Evolutionary conservation across 2,113 vertebrate species (phyloP), one percentile per base, ranked within the genome.

Genomic region (Catharus minimus): DNA sequence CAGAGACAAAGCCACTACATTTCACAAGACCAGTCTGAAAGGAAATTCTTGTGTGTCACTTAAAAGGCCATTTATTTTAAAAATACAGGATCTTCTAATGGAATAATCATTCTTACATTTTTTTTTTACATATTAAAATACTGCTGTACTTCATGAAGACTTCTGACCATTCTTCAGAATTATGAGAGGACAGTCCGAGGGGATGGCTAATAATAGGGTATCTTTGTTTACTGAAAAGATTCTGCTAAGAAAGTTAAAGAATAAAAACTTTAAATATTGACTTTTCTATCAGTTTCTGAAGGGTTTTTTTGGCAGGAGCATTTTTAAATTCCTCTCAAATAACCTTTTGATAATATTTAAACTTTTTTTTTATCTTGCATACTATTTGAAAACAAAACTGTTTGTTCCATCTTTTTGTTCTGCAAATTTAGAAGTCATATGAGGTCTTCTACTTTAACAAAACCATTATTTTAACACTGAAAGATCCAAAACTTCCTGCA

Each of bases 1-100:
- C 53, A 88, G 79, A 94, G 68, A 82, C 86, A 90, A 92, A 96
- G 86, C 61, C 78, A 85, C 85, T 64, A 7, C 66, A 75, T 96
- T 95, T 89, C 89, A 90, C 92, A 93, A 94, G 88, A 90, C 17
- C 20, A 41, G 88, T 83, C 90, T 94, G 73, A 71, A 88, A 81
- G 80, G 83, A 94, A 92, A 86, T 78, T 88, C 73, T 74, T 78
- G 41, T 90, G 79, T 7, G 5, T 90, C 73, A 86, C 61, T 93
- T 88, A 57, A 90, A 93, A 93, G 50, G 68, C 65, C 68, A 82
- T 78, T 95, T 88, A 81, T 91, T 95, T 94, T 94, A 82, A 41
- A 81, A 94, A 90, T 67, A 60, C 32, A 81, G 33, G 73, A 92
- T 38, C 80, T 62, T 86, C 53, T 88, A 86, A 86, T 72, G 80